Conservation (phyloP, 2,113 vertebrate genomes). For the Symphodus melops region DNA sequence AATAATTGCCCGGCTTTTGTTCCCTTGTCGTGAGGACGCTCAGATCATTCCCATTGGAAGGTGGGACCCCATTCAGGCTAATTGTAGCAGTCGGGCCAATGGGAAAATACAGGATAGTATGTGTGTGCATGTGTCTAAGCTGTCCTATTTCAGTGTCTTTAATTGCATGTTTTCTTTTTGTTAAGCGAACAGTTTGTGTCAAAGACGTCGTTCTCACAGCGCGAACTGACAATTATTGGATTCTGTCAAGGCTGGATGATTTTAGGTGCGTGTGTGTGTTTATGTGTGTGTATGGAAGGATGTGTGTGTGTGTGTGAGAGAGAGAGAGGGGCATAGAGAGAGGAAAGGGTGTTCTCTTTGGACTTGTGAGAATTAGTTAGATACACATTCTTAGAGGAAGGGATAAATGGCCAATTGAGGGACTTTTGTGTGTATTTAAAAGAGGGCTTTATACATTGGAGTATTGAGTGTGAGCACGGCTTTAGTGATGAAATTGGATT, state of each 20-base stretch:
- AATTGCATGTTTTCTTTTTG: slow-evolving; percentile 58
- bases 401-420: slow-evolving; percentile 73
- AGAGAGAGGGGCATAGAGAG: not conserved
- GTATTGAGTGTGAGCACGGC: slow-evolving; percentile 67
- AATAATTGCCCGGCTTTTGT: slow-evolving; percentile 80
- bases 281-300: not conserved
- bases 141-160: slow-evolving; percentile 50
- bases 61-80: slow-evolving; percentile 69
- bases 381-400: slow-evolving; percentile 69
- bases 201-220: slow-evolving; percentile 37
- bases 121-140: slow-evolving; percentile 24
- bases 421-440: slow-evolving; percentile 64
- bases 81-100: slow-evolving; percentile 61
- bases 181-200: slow-evolving; percentile 61
- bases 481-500: slow-evolving; percentile 74
- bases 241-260: slow-evolving; percentile 53
- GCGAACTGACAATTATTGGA: slow-evolving; percentile 61
- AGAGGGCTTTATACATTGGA: slow-evolving; percentile 69
- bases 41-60: slow-evolving; percentile 73
- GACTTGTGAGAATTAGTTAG: slow-evolving; percentile 74
- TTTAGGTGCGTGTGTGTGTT: slow-evolving; percentile 32
- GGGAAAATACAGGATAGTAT: slow-evolving; percentile 39
- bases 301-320: not conserved
- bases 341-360: slow-evolving; percentile 62
- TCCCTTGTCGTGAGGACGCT: slow-evolving; percentile 75